Percentiles rank a stretch among this genome's conserved stretches.
These are phyloP conservation scores for Gari tellinella DNA, from an alignment of 2,888 invertebrate species.

Conservation along the genomic window DNA sequence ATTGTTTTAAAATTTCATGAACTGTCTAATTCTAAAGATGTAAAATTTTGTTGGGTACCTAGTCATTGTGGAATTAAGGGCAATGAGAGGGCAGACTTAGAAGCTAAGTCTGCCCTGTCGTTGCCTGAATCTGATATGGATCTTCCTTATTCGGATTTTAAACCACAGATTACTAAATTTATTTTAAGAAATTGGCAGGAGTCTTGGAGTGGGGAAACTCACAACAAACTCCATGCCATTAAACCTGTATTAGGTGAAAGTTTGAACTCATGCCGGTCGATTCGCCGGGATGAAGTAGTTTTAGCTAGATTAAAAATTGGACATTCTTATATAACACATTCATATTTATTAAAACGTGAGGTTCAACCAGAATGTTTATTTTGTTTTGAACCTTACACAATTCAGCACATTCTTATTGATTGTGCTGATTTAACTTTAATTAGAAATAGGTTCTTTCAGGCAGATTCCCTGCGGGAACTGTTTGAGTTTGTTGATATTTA, in stretches of 20 bases:
- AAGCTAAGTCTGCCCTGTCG: neutral
- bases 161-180: conserved; percentile 4
- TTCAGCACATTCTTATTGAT: conserved; percentile 11
- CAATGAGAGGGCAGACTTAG: conserved; percentile 11
- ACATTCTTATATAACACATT: conserved; percentile 10
- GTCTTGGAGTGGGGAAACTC: neutral
- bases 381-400: conserved; percentile 7
- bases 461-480: neutral
- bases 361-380: conserved; percentile 5
- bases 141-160: neutral
- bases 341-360: conserved; percentile 10
- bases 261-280: neutral
- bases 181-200: conserved; percentile 5
- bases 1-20: conserved; percentile 9
- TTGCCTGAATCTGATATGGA: too few species aligned
- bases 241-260: conserved; percentile 8
- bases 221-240: conserved; percentile 7
- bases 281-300: conserved; percentile 12
- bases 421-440: conserved; percentile 14
- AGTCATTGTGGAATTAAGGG: conserved; percentile 16
- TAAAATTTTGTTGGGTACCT: conserved; percentile 20
- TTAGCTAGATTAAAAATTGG: conserved; percentile 13
- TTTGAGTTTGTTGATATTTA: conserved; percentile 1
- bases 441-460: conserved; percentile 6
- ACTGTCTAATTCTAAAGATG: neutral